A percentile compares a stretch with the other conserved stretches of the same genome.
phyloP scores from a whole-genome alignment of 30 jellyfish, hydroid and myxozoan species.

The Pelagia noctiluca region DNA sequence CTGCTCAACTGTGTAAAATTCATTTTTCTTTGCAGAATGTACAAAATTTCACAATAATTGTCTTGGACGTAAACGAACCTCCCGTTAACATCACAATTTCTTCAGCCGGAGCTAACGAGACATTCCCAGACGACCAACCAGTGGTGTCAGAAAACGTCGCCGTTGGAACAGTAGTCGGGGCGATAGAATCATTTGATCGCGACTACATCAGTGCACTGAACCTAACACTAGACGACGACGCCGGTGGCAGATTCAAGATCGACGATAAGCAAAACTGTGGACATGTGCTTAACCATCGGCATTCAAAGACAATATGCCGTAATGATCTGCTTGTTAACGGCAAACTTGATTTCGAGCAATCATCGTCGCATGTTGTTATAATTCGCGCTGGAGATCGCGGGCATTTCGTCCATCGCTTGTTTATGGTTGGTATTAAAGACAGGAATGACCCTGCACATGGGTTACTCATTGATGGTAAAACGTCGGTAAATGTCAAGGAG shows the following conservation, averaged over 20 bases:
- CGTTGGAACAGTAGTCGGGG: constrained; percentile 74
- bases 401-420: constrained; percentile 43
- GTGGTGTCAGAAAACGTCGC: constrained; percentile 61
- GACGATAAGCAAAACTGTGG: constrained; percentile 36
- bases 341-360: constrained; percentile 64
- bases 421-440: constrained; percentile 51
- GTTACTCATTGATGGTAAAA: constrained; percentile 47
- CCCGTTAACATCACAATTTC: constrained; percentile 71
- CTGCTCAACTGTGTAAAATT: no score
- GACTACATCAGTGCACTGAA: constrained; percentile 59
- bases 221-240: constrained; percentile 71
- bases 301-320: constrained; percentile 56
- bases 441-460: constrained; percentile 80
- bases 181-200: constrained; percentile 68
- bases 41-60: constrained; percentile 48
- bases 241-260: constrained; percentile 64
- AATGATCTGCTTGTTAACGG: constrained; percentile 62
- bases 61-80: constrained; percentile 75
- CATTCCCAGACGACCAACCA: constrained; percentile 58
- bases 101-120: constrained; percentile 20
- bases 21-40: constrained; percentile 29
- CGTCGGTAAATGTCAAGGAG: constrained; percentile 35
- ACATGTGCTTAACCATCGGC: neutral
- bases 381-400: constrained; percentile 69
- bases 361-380: constrained; percentile 11